Percentiles rank a stretch among this genome's conserved stretches.
phyloP scores from a whole-genome alignment of 2,888 invertebrate genomes.

The Ornithoptera alexandrae region DNA sequence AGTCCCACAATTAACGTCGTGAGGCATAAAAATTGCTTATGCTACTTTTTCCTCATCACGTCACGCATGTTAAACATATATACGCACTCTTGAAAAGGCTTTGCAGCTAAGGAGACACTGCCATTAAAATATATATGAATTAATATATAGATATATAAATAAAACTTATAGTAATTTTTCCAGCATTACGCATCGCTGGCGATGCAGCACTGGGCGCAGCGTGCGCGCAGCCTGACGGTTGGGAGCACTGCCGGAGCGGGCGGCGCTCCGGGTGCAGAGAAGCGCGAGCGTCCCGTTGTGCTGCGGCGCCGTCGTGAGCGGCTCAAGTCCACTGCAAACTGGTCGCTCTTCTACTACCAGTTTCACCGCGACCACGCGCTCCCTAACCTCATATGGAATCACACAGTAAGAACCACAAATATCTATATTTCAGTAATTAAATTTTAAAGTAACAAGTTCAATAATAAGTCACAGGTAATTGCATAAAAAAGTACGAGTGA shows the following conservation, averaged over 20 bases:
- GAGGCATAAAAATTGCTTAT: too few species aligned
- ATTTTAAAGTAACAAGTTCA: too few species aligned
- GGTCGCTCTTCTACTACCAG: conserved; percentile 96
- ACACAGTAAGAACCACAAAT: conserved; percentile 83
- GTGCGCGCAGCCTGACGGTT: conserved; percentile 78
- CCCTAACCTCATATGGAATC: conserved; percentile 99
- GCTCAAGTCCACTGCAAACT: conserved; percentile 92
- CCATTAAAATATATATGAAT: too few species aligned
- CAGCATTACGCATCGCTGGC: conserved; percentile 72
- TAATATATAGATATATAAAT: too few species aligned
- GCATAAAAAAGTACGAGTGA: background rate
- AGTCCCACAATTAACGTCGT: too few species aligned
- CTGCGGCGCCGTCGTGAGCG: conserved; percentile 93
- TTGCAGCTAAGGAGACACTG: too few species aligned
- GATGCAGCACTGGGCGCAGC: conserved; percentile 80
- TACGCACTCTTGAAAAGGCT: too few species aligned
- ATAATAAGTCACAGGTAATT: too few species aligned
- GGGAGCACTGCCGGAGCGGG: conserved; percentile 65
- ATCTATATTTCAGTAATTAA: background rate
- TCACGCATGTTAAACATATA: too few species aligned
- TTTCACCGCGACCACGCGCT: conserved; percentile 96
- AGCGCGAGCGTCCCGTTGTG: conserved; percentile 92
- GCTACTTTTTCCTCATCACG: too few species aligned
- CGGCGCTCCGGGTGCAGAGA: conserved; percentile 67
- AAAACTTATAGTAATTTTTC: background rate